A percentile compares a stretch with the other conserved stretches of the same genome.
phyloP scores from a whole-genome alignment of 2,113 vertebrate species.

The Caretta caretta region DNA sequence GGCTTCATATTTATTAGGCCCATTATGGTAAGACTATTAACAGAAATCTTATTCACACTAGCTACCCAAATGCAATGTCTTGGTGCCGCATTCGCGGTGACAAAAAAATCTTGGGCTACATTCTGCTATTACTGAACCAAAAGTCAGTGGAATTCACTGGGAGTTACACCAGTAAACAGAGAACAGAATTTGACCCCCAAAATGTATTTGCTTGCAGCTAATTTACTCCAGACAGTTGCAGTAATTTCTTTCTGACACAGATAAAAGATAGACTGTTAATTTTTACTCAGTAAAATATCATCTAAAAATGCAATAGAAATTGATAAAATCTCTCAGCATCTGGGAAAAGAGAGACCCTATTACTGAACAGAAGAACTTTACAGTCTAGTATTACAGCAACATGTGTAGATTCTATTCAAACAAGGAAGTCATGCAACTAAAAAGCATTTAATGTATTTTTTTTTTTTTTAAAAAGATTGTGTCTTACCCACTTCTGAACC shows the following conservation, averaged over 20 bases:
- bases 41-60: not conserved
- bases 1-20: not conserved
- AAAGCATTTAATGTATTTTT: constrained; percentile 38
- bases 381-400: constrained; percentile 31
- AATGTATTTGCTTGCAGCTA: not conserved
- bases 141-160: not conserved
- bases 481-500: constrained; percentile 97
- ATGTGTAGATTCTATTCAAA: constrained; percentile 56
- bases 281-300: not conserved
- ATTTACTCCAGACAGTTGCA: not conserved
- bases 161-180: not conserved
- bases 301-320: not conserved
- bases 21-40: not conserved
- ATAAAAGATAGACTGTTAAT: not conserved
- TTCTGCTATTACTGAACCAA: not conserved
- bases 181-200: not conserved
- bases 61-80: not conserved
- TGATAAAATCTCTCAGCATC: not conserved
- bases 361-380: constrained; percentile 6
- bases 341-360: not conserved
- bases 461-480: constrained; percentile 60
- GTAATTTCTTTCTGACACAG: not conserved
- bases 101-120: not conserved
- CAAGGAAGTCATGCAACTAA: constrained; percentile 59
- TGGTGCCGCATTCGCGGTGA: not conserved